Percentiles rank a stretch among this genome's conserved stretches.
phyloP scores from a whole-genome alignment of 2,113 vertebrate genomes.

The Leiothrix lutea region DNA sequence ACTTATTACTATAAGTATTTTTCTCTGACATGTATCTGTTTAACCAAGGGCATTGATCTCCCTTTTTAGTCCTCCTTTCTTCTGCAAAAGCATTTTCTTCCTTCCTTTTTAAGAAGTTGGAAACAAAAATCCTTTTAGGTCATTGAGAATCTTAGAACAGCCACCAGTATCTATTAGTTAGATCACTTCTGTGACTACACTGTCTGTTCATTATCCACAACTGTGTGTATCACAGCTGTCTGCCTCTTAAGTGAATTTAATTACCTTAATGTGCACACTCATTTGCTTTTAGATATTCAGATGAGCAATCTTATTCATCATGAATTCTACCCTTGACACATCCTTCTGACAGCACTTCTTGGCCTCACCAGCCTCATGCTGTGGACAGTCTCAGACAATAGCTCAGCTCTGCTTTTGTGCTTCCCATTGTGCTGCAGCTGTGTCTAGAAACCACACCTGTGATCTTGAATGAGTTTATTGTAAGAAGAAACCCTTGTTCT shows the following conservation, averaged over 20 bases:
- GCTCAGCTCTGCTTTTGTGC: not conserved
- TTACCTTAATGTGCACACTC: not conserved
- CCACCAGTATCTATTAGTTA: not conserved
- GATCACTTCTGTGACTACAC: not conserved
- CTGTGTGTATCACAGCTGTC: not conserved
- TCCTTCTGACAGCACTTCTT: not conserved
- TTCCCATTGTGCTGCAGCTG: not conserved
- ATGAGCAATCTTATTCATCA: not conserved
- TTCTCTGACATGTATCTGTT: not conserved
- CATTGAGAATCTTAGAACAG: not conserved
- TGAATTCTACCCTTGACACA: not conserved
- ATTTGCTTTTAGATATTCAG: not conserved
- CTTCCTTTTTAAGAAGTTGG: not conserved
- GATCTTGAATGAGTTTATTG: not conserved
- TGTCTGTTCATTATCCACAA: not conserved
- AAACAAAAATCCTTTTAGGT: not conserved
- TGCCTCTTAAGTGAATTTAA: not conserved
- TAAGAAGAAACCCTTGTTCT: not conserved
- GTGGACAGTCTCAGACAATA: not conserved
- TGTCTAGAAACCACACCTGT: not conserved
- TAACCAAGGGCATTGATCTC: not conserved
- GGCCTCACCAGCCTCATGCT: not conserved
- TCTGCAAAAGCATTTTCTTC: not conserved
- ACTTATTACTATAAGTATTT: not conserved
- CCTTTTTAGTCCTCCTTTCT: not conserved